Evolutionary conservation across 2,797 vertebrate genomes (phyloP).

Genomic region (Sebastes jordani): DNA sequence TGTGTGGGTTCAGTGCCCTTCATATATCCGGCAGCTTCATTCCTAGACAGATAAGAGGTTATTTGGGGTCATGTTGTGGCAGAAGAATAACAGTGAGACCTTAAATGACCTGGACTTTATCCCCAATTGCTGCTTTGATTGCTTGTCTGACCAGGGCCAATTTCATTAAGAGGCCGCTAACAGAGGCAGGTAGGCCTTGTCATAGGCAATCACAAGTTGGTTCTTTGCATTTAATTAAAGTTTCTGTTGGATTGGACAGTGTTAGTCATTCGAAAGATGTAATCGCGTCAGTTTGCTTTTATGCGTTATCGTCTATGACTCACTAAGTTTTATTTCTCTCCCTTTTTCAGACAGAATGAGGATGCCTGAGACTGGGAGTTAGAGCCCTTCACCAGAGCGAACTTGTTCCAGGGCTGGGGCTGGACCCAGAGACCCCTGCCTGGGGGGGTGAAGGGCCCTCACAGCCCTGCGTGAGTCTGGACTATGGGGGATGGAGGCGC

Average conservation of each 20-base stretch:
- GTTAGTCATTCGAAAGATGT: neutral
- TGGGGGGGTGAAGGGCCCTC: constrained; percentile 64
- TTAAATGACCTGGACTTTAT: neutral
- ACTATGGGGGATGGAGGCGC: constrained; percentile 83
- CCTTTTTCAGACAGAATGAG: constrained; percentile 61
- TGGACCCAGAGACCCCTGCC: constrained; percentile 74
- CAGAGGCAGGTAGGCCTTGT: neutral
- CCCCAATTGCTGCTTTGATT: neutral
- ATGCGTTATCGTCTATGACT: neutral
- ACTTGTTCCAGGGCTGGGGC: constrained; percentile 60
- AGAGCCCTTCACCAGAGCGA: constrained; percentile 51
- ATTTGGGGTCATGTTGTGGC: constrained; percentile 6
- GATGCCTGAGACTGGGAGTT: constrained; percentile 76
- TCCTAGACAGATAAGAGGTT: constrained; percentile 40
- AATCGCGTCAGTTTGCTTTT: constrained; percentile 2
- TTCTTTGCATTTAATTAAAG: neutral
- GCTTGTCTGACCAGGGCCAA: neutral
- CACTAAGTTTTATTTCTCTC: neutral
- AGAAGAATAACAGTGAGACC: neutral
- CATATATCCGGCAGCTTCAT: constrained; percentile 29
- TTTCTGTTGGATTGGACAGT: neutral
- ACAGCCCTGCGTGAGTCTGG: constrained; percentile 58
- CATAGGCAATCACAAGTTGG: neutral
- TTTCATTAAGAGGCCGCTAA: neutral
- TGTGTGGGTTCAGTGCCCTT: constrained; percentile 25